Percentiles rank a stretch among this genome's conserved stretches.
These are phyloP conservation scores for Rhinichthys osculus DNA, from an alignment of 2,797 vertebrate genomes.

Conservation along the genomic window DNA sequence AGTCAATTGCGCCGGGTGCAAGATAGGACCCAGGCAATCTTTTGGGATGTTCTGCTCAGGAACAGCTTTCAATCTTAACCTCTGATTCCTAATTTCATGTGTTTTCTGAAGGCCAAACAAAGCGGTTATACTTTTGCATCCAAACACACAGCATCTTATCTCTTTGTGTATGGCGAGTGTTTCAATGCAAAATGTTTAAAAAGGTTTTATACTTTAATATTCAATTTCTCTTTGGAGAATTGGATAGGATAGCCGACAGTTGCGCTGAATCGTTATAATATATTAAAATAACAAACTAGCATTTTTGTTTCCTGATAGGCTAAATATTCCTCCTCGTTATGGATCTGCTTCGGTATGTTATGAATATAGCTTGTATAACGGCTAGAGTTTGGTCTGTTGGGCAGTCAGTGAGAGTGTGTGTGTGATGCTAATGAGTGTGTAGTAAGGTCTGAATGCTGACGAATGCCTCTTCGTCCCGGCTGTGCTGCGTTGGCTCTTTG, in stretches of 20 bases:
- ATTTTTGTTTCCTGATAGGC: too few species aligned
- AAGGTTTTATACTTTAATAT: neutral
- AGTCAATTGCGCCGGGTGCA: too few species aligned
- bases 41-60: too few species aligned
- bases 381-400: neutral
- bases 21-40: too few species aligned
- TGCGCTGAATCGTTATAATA: neutral
- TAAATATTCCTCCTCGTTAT: neutral
- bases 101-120: too few species aligned
- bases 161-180: too few species aligned
- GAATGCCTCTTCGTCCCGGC: constrained; percentile 15
- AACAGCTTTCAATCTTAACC: too few species aligned
- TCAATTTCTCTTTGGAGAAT: neutral
- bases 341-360: neutral
- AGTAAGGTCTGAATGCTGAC: neutral
- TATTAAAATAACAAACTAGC: neutral
- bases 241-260: neutral
- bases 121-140: too few species aligned
- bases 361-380: neutral
- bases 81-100: too few species aligned
- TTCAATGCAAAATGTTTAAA: too few species aligned
- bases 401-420: constrained; percentile 17
- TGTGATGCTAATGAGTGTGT: neutral
- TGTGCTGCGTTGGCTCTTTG: constrained; percentile 66
- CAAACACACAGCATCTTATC: too few species aligned